These are phyloP conservation scores for Melieria picta DNA, from an alignment of 2,888 invertebrate species.

Conservation along the genomic window DNA sequence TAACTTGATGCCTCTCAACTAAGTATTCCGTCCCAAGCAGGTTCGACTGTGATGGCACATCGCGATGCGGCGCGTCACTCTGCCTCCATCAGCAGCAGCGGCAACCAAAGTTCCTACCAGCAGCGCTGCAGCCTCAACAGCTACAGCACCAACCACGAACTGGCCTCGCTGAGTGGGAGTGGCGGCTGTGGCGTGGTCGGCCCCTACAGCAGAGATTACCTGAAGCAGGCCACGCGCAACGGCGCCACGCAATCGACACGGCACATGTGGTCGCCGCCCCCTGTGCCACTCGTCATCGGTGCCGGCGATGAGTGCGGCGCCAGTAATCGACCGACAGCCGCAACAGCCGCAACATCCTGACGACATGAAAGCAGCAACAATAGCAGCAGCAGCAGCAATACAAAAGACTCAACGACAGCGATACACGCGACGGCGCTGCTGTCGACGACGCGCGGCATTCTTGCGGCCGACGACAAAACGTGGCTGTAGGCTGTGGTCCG, in stretches of 20 bases:
- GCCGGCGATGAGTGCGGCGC: constrained; percentile 25
- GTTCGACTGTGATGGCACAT: constrained; percentile 49
- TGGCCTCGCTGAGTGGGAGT: constrained; percentile 36
- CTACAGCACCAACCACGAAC: constrained; percentile 42
- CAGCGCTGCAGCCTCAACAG: constrained; percentile 38
- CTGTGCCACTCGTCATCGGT: constrained; percentile 25
- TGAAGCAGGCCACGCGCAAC: constrained; percentile 28
- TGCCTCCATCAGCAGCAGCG: constrained; percentile 43
- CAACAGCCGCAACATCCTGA: constrained; percentile 43
- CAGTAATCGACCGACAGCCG: constrained; percentile 33
- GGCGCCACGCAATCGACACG: constrained; percentile 27
- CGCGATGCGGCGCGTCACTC: constrained; percentile 50
- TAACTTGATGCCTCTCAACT: background rate
- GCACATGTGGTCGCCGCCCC: constrained; percentile 30
- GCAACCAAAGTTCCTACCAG: constrained; percentile 36
- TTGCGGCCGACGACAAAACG: constrained; percentile 20
- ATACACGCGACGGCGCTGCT: background rate
- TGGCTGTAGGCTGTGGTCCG: constrained; percentile 10
- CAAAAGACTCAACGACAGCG: background rate
- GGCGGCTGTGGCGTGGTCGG: constrained; percentile 19
- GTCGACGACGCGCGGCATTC: constrained; percentile 20
- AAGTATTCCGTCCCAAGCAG: constrained; percentile 18
- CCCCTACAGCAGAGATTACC: constrained; percentile 27
- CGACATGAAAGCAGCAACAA: constrained; percentile 13
- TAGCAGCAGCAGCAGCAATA: constrained; percentile 30